These are phyloP conservation scores for Proisotoma minuta DNA, from an alignment of 2,888 invertebrate species.

Conservation along the genomic window DNA sequence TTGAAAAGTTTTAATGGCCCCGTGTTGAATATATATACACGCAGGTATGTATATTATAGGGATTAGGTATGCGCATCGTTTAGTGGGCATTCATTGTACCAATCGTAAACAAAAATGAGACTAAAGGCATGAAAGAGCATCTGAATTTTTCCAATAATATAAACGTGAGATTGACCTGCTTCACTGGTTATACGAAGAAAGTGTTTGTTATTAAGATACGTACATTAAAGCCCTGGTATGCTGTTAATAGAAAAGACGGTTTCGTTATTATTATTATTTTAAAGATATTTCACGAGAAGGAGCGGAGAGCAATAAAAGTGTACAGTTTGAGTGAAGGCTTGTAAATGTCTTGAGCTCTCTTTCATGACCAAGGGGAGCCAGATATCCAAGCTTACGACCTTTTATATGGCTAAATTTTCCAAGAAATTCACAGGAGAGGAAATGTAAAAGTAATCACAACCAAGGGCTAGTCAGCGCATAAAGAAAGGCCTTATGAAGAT, in stretches of 20 bases:
- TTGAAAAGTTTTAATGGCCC: slow-evolving; percentile 1
- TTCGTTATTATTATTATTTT: slow-evolving; percentile 39
- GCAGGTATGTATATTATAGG: background rate
- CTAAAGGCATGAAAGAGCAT: background rate
- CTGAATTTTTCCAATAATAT: background rate
- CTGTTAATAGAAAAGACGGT: slow-evolving; percentile 15
- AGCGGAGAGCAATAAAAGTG: slow-evolving; percentile 47
- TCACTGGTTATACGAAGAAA: background rate
- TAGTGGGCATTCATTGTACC: background rate
- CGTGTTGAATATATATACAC: background rate
- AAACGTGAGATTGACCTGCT: slow-evolving; percentile 12
- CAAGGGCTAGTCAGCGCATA: slow-evolving; percentile 13
- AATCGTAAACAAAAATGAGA: background rate
- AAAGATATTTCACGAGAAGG: slow-evolving; percentile 44
- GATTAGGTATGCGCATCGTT: background rate
- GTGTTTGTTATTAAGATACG: slow-evolving; percentile 13
- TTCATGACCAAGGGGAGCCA: slow-evolving; percentile 34
- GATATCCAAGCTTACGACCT: slow-evolving; percentile 37
- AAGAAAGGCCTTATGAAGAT: slow-evolving; percentile 13
- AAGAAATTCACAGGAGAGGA: slow-evolving; percentile 47
- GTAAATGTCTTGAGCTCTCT: slow-evolving; percentile 47
- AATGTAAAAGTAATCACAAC: slow-evolving; percentile 19
- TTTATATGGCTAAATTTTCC: slow-evolving; percentile 48
- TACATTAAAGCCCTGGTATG: background rate
- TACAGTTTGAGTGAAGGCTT: slow-evolving; percentile 47